These are phyloP conservation scores for Pheosia tremula DNA, from an alignment of 2,888 invertebrate genomes.

Conservation along the genomic window DNA sequence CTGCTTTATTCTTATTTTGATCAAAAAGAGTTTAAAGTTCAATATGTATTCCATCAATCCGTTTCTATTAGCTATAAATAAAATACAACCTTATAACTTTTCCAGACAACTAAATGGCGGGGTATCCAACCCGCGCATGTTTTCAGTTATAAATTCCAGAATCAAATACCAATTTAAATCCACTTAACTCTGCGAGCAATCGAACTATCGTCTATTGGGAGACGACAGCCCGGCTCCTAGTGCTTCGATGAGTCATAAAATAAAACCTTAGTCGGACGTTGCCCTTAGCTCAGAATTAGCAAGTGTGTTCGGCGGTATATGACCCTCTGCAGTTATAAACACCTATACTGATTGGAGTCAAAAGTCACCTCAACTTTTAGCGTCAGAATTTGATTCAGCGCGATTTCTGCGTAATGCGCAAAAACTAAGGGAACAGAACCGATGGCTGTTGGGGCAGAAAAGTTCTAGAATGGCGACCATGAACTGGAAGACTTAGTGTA, in stretches of 20 bases:
- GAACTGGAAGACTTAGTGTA: no score
- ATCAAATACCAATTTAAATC: background rate
- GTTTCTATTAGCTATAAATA: no score
- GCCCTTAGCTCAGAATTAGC: slow-evolving; percentile 6
- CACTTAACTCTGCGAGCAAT: background rate
- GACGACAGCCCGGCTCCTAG: background rate
- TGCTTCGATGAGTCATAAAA: slow-evolving; percentile 6
- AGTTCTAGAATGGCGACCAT: no score
- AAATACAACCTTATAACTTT: no score
- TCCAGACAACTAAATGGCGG: no score
- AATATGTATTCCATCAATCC: no score
- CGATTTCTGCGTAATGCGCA: background rate
- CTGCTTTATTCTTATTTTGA: no score
- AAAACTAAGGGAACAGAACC: background rate
- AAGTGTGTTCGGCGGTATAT: slow-evolving; percentile 6
- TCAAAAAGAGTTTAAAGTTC: no score
- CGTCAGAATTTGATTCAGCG: background rate
- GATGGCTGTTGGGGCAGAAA: no score
- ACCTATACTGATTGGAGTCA: background rate
- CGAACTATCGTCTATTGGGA: background rate
- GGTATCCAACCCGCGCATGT: no score
- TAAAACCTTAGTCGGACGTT: slow-evolving; percentile 11
- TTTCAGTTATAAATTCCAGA: no score
- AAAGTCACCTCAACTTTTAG: background rate
- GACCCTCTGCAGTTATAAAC: slow-evolving; percentile 3